phyloP scores from a whole-genome alignment of 2,888 invertebrate genomes.

The Elegia similella region DNA sequence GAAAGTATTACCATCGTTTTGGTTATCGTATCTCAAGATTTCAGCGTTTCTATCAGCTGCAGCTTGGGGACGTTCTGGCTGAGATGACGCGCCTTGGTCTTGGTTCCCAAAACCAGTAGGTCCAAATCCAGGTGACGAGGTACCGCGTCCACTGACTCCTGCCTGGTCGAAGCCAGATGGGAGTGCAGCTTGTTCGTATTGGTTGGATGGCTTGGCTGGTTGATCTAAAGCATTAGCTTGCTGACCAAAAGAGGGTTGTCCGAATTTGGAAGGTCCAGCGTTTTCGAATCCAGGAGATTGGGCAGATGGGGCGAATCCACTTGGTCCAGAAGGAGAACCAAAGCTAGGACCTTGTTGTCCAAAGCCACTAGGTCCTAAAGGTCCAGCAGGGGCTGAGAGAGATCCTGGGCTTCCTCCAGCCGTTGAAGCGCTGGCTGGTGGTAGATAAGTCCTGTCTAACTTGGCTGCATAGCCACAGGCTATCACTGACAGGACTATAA shows the following conservation, averaged over 20 bases:
- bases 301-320: conserved; percentile 16
- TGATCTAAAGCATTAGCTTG: conserved; percentile 19
- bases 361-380: conserved; percentile 26
- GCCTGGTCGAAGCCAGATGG: conserved; percentile 4
- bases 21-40: conserved; percentile 61
- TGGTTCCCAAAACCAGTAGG: conserved; percentile 27
- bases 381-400: conserved; percentile 49
- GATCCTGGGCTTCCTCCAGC: conserved; percentile 71
- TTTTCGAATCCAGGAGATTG: conserved; percentile 20
- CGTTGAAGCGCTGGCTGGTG: conserved; percentile 61
- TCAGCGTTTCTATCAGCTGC: conserved; percentile 61
- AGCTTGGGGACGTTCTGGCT: conserved; percentile 62
- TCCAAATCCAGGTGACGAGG: conserved; percentile 12
- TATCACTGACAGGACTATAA: conserved; percentile 63
- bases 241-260: conserved; percentile 1
- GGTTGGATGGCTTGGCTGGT: not conserved
- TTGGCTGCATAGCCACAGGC: conserved; percentile 69
- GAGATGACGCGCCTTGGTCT: conserved; percentile 34
- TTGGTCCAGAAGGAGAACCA: conserved; percentile 24
- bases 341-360: conserved; percentile 26
- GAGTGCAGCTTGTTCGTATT: conserved; percentile 3
- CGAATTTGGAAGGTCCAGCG: conserved; percentile 7
- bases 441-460: conserved; percentile 69
- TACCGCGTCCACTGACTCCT: not conserved
- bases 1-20: conserved; percentile 67